A percentile compares a stretch with the other conserved stretches of the same genome.
Evolutionary conservation across 2,888 invertebrate species (phyloP).

Genomic region (Pyrochroa serraticornis): DNA sequence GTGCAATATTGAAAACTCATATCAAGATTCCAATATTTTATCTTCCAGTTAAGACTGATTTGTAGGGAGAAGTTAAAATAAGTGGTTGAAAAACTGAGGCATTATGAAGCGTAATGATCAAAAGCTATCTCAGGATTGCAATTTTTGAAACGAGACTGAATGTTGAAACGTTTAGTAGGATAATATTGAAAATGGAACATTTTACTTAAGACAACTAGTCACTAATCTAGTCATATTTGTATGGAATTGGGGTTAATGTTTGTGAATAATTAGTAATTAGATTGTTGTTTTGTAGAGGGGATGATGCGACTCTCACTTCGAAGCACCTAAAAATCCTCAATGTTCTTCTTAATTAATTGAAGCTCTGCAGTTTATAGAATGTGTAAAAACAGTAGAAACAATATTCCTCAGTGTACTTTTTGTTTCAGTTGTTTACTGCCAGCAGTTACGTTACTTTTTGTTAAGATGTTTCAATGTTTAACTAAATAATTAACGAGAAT

Average conservation of each 20-base stretch:
- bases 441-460: too few species aligned
- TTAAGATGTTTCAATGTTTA: too few species aligned
- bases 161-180: conserved; percentile 27
- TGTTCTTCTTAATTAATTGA: too few species aligned
- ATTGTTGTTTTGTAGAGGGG: conserved; percentile 34
- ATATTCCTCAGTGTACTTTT: too few species aligned
- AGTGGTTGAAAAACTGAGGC: conserved; percentile 8
- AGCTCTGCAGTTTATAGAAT: too few species aligned
- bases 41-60: conserved; percentile 51
- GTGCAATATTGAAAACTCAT: conserved; percentile 55
- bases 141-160: conserved; percentile 37
- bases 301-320: conserved; percentile 3
- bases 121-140: conserved; percentile 36
- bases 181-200: conserved; percentile 11
- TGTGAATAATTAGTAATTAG: conserved; percentile 36
- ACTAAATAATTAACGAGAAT: too few species aligned
- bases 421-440: too few species aligned
- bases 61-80: conserved; percentile 23
- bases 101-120: conserved; percentile 28
- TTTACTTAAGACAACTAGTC: conserved; percentile 27
- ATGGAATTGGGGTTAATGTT: conserved; percentile 24
- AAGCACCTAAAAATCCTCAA: not conserved
- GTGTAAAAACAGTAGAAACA: too few species aligned
- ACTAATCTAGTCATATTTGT: conserved; percentile 32
- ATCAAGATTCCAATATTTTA: conserved; percentile 56